These are phyloP conservation scores for Pandemis heparana DNA, from an alignment of 2,888 invertebrate species.

Conservation along the genomic window DNA sequence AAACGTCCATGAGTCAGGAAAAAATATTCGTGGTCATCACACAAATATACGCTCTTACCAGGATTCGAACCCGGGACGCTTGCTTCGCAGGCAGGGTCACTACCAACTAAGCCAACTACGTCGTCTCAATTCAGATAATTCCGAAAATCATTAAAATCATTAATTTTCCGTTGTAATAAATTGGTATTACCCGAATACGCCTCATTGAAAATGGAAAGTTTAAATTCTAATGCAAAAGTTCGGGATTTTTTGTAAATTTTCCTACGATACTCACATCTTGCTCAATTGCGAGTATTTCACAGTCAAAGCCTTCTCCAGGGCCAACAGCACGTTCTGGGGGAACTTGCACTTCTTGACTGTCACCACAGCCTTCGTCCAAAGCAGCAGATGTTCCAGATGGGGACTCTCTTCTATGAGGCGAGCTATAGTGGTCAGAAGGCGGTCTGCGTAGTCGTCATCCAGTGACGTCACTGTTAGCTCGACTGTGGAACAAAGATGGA, in stretches of 20 bases:
- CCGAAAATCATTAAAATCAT: no score
- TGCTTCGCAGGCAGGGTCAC: no score
- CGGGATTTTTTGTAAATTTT: background rate
- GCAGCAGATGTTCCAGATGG: conserved; percentile 95
- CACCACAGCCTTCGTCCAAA: conserved; percentile 91
- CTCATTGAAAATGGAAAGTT: background rate
- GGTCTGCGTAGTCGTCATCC: conserved; percentile 91
- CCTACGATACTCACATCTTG: conserved; percentile 89
- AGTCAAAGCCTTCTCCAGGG: conserved; percentile 92
- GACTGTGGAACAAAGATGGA: conserved; percentile 85
- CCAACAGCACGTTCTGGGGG: conserved; percentile 88
- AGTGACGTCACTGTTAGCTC: conserved; percentile 89
- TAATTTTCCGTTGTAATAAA: no score
- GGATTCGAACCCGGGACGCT: no score
- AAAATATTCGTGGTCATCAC: no score
- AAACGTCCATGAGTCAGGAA: no score
- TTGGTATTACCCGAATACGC: no score
- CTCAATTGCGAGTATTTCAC: conserved; percentile 92
- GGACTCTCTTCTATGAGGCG: conserved; percentile 90
- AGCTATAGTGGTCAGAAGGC: conserved; percentile 90
- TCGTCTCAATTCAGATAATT: no score
- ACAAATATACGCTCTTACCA: no score
- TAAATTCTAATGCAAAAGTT: no score
- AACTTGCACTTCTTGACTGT: conserved; percentile 87
- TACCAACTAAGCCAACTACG: no score